A percentile compares a stretch with the other conserved stretches of the same genome.
phyloP scores from a whole-genome alignment of 2,797 vertebrate genomes.

The Threskiornis aethiopicus region DNA sequence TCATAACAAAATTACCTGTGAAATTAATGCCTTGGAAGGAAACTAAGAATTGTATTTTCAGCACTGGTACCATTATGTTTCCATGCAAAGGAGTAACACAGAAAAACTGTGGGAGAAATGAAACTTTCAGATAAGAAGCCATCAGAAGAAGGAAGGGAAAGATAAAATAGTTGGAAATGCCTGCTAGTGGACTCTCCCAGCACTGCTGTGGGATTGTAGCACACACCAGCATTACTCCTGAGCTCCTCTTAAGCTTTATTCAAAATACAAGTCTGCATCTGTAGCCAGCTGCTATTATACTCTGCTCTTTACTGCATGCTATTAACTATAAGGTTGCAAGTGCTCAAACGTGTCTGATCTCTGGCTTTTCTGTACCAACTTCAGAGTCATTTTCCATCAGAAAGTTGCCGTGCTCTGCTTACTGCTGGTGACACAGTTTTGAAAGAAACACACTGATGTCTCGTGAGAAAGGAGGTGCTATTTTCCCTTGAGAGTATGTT shows the following conservation, averaged over 20 bases:
- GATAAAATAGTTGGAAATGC: neutral
- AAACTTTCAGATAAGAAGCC: neutral
- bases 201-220: neutral
- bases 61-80: neutral
- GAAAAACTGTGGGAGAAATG: neutral
- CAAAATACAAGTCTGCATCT: neutral
- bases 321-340: neutral
- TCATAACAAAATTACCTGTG: neutral
- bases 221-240: neutral
- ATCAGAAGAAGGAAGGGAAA: neutral
- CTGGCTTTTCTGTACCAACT: neutral
- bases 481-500: neutral
- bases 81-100: neutral
- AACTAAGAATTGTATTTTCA: neutral
- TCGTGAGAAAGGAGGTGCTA: neutral
- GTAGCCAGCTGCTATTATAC: neutral
- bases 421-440: neutral
- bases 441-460: neutral
- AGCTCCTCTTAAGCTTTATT: neutral
- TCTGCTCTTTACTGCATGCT: neutral
- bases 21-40: neutral
- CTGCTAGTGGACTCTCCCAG: neutral
- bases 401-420: neutral
- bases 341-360: neutral
- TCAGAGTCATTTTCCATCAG: neutral